Conservation (phyloP, 2,888 invertebrate genomes). For the Tridacna gigas region DNA sequence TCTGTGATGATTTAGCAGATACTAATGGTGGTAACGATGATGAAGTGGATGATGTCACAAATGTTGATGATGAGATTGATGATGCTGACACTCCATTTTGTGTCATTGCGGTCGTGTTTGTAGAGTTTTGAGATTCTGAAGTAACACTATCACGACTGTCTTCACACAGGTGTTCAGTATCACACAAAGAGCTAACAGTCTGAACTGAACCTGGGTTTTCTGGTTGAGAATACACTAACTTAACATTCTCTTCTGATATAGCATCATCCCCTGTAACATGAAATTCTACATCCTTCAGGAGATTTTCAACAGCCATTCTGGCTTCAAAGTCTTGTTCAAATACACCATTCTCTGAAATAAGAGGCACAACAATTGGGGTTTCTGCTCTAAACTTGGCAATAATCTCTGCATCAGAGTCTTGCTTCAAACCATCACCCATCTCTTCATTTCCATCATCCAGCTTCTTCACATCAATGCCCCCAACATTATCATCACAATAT, state of each 20-base stretch:
- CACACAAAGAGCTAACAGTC: conserved; percentile 46
- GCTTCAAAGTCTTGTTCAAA: conserved; percentile 65
- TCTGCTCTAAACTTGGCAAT: conserved; percentile 58
- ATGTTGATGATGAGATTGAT: conserved; percentile 16
- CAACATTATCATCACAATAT: conserved; percentile 3
- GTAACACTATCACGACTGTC: conserved; percentile 51
- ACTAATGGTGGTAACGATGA: conserved; percentile 15
- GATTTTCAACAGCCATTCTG: conserved; percentile 63
- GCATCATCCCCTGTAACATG: conserved; percentile 59
- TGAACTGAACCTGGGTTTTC: conserved; percentile 50
- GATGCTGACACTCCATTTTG: conserved; percentile 38
- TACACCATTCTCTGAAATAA: conserved; percentile 61
- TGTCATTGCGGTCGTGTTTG: conserved; percentile 35
- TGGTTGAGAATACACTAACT: conserved; percentile 39
- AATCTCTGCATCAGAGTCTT: conserved; percentile 46
- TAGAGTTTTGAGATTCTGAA: conserved; percentile 55
- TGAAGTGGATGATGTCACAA: conserved; percentile 14
- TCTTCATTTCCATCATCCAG: conserved; percentile 5
- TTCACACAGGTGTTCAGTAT: conserved; percentile 38
- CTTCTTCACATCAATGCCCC: conserved; percentile 6
- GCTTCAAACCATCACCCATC: conserved; percentile 30
- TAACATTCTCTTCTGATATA: conserved; percentile 52
- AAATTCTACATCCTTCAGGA: conserved; percentile 62
- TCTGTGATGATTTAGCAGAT: conserved; percentile 42
- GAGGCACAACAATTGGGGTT: conserved; percentile 56